phyloP scores from a whole-genome alignment of 2,113 vertebrate genomes.

The Hemichromis elongatus region DNA sequence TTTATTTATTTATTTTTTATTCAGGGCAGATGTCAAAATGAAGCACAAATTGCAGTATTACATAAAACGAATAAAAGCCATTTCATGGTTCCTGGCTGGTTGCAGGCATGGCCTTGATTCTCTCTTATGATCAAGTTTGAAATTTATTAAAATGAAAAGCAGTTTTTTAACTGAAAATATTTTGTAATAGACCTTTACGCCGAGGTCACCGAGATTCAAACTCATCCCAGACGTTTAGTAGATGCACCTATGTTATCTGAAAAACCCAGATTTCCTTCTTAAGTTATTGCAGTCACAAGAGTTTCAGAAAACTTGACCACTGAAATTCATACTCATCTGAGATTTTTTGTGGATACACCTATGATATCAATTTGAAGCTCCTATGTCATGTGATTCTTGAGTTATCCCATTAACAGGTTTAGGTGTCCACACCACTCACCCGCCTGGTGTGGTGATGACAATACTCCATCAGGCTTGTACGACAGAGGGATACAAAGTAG shows the following conservation, averaged over 20 bases:
- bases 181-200: fast-evolving
- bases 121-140: background rate
- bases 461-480: background rate
- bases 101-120: fast-evolving
- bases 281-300: background rate
- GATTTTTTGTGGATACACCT: fast-evolving
- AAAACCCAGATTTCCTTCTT: background rate
- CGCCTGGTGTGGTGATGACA: background rate
- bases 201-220: fast-evolving
- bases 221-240: background rate
- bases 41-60: background rate
- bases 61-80: background rate
- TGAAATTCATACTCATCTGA: background rate
- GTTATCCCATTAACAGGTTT: background rate
- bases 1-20: background rate
- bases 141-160: background rate
- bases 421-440: background rate
- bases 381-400: background rate
- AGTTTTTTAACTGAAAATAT: background rate
- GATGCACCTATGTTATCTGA: background rate
- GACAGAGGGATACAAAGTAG: background rate
- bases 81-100: background rate
- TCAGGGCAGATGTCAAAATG: background rate
- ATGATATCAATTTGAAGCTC: background rate
- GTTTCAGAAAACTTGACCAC: background rate